Percentiles rank a stretch among this genome's conserved stretches.
Conservation (phyloP, 2,113 vertebrate genomes). For the Oxygymnocypris stewartii region DNA sequence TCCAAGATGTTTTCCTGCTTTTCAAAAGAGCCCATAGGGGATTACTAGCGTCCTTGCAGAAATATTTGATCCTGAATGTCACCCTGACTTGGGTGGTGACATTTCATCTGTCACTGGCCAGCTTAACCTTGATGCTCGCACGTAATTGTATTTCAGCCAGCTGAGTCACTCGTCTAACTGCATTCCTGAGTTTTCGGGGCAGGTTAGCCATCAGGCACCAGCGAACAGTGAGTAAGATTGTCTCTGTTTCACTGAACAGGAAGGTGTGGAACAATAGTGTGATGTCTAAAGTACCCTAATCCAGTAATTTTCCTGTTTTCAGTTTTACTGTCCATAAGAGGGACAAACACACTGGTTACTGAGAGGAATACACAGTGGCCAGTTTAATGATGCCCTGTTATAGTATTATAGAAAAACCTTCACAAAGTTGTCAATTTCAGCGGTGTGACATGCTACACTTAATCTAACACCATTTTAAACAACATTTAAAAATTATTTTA, state of each 20-base stretch:
- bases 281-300: conserved; percentile 42
- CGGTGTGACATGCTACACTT: neutral
- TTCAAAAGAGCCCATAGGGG: neutral
- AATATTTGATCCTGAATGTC: neutral
- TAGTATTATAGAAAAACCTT: neutral
- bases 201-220: neutral
- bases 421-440: no score
- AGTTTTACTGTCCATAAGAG: conserved; percentile 12
- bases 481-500: neutral
- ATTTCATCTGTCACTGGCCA: neutral
- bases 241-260: conserved; percentile 45
- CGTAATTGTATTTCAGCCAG: conserved; percentile 12
- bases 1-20: neutral
- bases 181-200: neutral
- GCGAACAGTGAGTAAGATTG: conserved; percentile 4
- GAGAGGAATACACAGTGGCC: neutral
- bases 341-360: conserved; percentile 2
- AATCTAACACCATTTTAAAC: neutral
- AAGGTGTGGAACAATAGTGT: conserved; percentile 58
- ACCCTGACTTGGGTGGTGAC: neutral
- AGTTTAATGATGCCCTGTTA: neutral
- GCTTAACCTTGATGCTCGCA: neutral
- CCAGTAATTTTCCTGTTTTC: conserved; percentile 59
- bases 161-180: conserved; percentile 9
- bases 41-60: neutral